Base-by-base conservation (phyloP, 2,888 invertebrate species). In the Rhopalosiphum nymphaeae region DNA sequence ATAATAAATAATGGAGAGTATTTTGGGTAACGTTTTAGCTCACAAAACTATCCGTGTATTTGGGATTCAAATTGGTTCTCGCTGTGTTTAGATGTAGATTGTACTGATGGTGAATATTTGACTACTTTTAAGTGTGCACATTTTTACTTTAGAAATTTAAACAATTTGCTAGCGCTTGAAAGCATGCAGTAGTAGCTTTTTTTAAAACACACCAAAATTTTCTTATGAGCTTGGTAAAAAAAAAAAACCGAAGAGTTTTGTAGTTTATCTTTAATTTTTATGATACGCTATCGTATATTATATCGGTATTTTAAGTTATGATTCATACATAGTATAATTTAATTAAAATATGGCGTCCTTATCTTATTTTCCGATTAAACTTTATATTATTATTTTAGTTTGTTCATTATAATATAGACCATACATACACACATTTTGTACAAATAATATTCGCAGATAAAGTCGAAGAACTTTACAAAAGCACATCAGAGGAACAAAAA, bases 381-480 rank as follows among this genome's bases (percentile, higher is more conserved):
- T 78, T 78, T 36, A 78, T 36, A 78, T 21, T 67, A 67, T 67
- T 78, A 78, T 78, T 78, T 78, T 78, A 78, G 78, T 36, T 78
- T 78, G 78, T 78, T 78, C 36, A 78, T 78, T 78, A 78, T 36
- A 36, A 78, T 36, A 10, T 36, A 78, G 7, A 78, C 16, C 21
- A 36, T 21, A 78, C 36, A 78, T 7, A 78, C 36, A 36, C 78
- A 36, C 13, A 67, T n/a, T 78, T 78, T 9, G 21, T 21, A 78
- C 36, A 78, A 78, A 36, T 78, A 78, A 78, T 36, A 36, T 78
- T 36, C 21, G 21, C 9, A 78, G 36, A 78, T 78, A 36, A 21
- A 78, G 26, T 78, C 78, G 21, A 78, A 42, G 21, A 78, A 78
- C 21, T 78, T 36, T 36, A 78, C 78, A 42, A 78, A 78, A 1